A percentile compares a stretch with the other conserved stretches of the same genome.
phyloP scores from a whole-genome alignment of 2,888 invertebrate genomes.

The Calameuta pallipes region DNA sequence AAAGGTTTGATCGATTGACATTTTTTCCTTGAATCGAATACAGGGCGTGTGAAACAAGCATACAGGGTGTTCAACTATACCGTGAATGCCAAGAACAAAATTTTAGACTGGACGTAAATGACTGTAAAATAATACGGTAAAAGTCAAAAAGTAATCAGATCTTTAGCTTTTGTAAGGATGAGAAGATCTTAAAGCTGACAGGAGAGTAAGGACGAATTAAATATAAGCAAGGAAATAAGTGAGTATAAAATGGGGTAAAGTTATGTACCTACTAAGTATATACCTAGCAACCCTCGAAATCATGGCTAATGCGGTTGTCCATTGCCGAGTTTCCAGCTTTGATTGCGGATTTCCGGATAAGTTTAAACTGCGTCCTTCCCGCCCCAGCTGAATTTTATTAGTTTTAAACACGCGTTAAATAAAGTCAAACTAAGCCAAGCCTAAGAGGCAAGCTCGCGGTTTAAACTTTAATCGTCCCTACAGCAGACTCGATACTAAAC shows the following conservation, averaged over 20 bases:
- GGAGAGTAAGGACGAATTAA: neutral
- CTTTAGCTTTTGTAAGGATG: neutral
- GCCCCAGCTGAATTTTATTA: conserved; percentile 51
- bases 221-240: neutral
- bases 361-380: conserved; percentile 25
- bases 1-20: neutral
- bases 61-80: no score
- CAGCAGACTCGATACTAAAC: neutral
- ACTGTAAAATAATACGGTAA: neutral
- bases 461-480: conserved; percentile 52
- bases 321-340: conserved; percentile 44
- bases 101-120: neutral
- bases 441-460: conserved; percentile 51
- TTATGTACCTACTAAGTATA: neutral
- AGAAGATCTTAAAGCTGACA: neutral
- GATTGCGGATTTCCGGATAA: conserved; percentile 47
- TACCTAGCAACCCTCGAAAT: neutral
- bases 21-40: neutral
- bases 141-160: neutral
- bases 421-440: conserved; percentile 57
- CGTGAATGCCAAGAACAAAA: neutral
- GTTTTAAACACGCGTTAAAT: conserved; percentile 66
- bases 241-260: neutral
- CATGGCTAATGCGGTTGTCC: conserved; percentile 47
- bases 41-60: neutral